These are phyloP conservation scores for Pelmatolapia mariae DNA, from an alignment of 2,113 vertebrate species.

Conservation along the genomic window DNA sequence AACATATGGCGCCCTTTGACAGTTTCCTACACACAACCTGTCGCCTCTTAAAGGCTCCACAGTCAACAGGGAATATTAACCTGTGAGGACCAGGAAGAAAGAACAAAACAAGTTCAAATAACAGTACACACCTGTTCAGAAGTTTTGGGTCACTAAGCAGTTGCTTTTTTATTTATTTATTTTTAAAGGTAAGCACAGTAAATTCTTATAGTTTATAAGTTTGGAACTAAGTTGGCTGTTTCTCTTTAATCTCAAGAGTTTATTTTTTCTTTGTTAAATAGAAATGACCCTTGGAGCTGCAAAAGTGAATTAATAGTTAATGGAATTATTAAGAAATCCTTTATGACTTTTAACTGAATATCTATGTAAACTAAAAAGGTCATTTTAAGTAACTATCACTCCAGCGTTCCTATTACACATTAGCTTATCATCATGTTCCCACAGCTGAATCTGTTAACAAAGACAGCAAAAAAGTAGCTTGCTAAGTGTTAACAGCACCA, in stretches of 20 bases:
- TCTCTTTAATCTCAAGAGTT: not conserved
- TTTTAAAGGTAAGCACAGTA: not conserved
- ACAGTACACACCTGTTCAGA: not conserved
- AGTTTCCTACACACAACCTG: not conserved
- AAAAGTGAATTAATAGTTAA: not conserved
- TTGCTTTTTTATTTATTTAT: not conserved
- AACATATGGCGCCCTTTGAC: not conserved
- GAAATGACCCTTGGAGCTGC: not conserved
- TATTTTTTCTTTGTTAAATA: not conserved
- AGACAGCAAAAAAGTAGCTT: not conserved
- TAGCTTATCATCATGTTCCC: not conserved
- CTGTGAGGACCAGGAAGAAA: not conserved
- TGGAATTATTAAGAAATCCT: not conserved
- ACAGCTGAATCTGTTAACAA: not conserved
- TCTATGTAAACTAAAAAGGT: not conserved
- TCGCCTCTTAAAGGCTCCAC: not conserved
- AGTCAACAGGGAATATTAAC: not conserved
- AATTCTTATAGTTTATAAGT: not conserved
- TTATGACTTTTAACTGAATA: not conserved
- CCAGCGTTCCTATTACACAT: not conserved
- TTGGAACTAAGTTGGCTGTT: fast-evolving
- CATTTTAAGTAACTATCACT: not conserved
- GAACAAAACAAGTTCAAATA: not conserved
- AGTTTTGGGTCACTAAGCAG: not conserved
- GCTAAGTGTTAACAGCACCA: not conserved